Percentiles rank a stretch among this genome's conserved stretches.
phyloP scores from a whole-genome alignment of 2,888 invertebrate genomes.

The Acrobasis suavella region DNA sequence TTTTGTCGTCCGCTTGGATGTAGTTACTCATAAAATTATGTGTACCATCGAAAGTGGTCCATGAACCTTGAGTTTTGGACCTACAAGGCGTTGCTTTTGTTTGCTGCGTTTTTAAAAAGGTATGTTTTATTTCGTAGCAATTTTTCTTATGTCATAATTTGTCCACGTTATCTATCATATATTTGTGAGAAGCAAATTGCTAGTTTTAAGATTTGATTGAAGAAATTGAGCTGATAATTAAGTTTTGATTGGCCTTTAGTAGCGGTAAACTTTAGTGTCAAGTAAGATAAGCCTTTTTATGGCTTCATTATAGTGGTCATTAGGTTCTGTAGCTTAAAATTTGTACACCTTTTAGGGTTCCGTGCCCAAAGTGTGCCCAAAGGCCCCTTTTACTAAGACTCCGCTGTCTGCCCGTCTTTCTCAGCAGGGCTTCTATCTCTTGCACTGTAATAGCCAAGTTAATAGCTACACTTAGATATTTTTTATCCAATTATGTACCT shows the following conservation, averaged over 20 bases:
- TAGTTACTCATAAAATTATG: conserved; percentile 61
- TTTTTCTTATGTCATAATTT: background rate
- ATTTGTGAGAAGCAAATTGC: background rate
- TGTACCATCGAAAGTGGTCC: conserved; percentile 56
- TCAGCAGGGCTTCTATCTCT: too few species aligned
- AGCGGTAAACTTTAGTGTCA: too few species aligned
- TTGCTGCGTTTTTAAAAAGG: conserved; percentile 39
- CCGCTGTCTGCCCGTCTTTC: too few species aligned
- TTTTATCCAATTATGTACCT: too few species aligned
- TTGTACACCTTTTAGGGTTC: too few species aligned
- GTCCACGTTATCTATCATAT: conserved; percentile 1
- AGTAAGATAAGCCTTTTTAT: background rate
- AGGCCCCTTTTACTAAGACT: too few species aligned
- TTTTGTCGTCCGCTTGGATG: conserved; percentile 57
- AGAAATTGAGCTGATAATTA: background rate
- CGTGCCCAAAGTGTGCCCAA: too few species aligned
- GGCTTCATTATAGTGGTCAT: too few species aligned
- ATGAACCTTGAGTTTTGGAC: conserved; percentile 52
- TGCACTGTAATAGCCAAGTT: too few species aligned
- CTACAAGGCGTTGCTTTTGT: conserved; percentile 14
- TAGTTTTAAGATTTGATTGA: background rate
- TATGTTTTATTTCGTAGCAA: conserved; percentile 27
- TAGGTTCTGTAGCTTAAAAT: too few species aligned
- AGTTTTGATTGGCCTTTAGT: background rate
- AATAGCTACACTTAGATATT: too few species aligned